Conservation (phyloP, 2,113 vertebrate species). For the Siphamia tubifer region DNA sequence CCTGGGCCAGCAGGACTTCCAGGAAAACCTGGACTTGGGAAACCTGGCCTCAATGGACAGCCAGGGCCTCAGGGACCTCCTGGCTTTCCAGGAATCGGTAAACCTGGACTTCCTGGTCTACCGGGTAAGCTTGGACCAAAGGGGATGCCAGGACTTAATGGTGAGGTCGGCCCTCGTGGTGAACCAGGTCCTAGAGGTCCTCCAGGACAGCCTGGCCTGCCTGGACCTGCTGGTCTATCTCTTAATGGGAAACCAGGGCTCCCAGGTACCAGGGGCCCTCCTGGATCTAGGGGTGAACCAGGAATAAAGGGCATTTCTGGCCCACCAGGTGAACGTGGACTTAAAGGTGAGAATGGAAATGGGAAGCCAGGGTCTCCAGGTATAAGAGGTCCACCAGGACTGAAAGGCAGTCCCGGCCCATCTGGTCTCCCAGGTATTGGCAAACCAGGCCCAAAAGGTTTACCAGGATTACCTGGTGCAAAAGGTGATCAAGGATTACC, state of each 20-base stretch:
- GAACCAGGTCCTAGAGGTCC: constrained; percentile 89
- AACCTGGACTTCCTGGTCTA: constrained; percentile 91
- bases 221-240: constrained; percentile 91
- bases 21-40: constrained; percentile 93
- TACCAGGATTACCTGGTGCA: constrained; percentile 84
- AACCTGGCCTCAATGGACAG: constrained; percentile 92
- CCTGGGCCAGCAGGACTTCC: constrained; percentile 88
- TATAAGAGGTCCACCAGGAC: constrained; percentile 84
- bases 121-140: constrained; percentile 92
- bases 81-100: constrained; percentile 92
- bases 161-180: constrained; percentile 84
- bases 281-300: constrained; percentile 88
- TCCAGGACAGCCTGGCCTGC: constrained; percentile 89
- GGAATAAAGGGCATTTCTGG: constrained; percentile 87
- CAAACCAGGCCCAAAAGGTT: constrained; percentile 88
- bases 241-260: constrained; percentile 94
- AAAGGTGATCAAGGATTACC: constrained; percentile 88
- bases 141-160: constrained; percentile 83
- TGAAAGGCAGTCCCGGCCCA: constrained; percentile 82
- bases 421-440: constrained; percentile 84
- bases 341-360: constrained; percentile 91
- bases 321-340: constrained; percentile 86
- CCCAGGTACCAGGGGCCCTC: constrained; percentile 85
- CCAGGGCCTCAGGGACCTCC: constrained; percentile 89
- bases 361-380: constrained; percentile 89